Conservation (phyloP, 2,113 vertebrate genomes). For the Opisthocomus hoazin region DNA sequence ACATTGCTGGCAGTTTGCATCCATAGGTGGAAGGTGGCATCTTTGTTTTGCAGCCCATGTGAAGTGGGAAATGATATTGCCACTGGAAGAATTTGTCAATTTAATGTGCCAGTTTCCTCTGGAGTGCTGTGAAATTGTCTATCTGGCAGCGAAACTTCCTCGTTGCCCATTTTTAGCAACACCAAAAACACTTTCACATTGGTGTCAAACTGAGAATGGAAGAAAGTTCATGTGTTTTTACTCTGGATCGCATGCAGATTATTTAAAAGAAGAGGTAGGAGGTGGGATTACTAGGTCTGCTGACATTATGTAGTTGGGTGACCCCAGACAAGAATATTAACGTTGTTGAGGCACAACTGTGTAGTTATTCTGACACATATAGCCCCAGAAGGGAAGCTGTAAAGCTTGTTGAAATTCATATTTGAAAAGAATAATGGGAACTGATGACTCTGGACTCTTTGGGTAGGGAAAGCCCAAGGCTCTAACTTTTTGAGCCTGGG, state of each 20-base stretch:
- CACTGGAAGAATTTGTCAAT: not conserved
- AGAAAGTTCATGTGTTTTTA: not conserved
- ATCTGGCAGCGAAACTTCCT: not conserved
- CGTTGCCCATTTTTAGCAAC: not conserved
- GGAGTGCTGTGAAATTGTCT: not conserved
- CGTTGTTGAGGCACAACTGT: not conserved
- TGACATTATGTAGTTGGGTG: not conserved
- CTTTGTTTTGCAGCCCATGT: not conserved
- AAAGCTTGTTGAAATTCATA: not conserved
- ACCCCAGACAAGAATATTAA: not conserved
- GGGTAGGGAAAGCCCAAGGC: not conserved
- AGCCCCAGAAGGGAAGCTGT: not conserved
- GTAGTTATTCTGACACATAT: not conserved
- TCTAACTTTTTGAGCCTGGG: not conserved
- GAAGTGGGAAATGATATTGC: not conserved
- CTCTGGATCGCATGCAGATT: not conserved
- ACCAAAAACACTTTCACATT: not conserved
- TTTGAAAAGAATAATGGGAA: not conserved
- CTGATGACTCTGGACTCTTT: not conserved
- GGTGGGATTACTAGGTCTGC: not conserved
- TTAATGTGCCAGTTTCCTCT: not conserved
- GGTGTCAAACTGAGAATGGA: not conserved
- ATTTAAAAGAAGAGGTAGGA: not conserved
- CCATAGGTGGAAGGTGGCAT: not conserved
- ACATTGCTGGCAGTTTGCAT: not conserved